Evolutionary conservation across 1,140 invertebrate species (phyloP).

Genomic region (Psix sp.): DNA sequence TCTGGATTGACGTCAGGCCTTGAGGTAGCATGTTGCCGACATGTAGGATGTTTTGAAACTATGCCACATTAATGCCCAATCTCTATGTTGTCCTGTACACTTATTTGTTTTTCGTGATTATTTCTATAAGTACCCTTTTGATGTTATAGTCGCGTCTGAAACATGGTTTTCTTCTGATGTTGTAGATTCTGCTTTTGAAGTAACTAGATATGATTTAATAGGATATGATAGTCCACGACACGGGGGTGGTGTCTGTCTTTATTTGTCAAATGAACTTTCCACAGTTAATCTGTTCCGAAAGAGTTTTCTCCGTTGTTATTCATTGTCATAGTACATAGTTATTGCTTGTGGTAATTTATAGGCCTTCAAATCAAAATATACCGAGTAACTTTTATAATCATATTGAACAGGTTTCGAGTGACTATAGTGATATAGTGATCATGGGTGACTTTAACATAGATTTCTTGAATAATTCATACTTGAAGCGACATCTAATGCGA

Average conservation of each 20-base stretch:
- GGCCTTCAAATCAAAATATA: neutral
- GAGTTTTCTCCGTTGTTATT: neutral
- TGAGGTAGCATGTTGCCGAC: neutral
- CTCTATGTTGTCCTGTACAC: neutral
- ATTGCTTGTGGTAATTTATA: neutral
- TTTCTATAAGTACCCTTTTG: neutral
- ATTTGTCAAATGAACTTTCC: neutral
- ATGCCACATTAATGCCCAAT: neutral
- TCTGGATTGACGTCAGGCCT: neutral
- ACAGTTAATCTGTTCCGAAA: neutral
- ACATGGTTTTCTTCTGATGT: neutral
- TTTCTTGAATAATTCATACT: too few relatives aligned
- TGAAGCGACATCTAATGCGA: too few relatives aligned
- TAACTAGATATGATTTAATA: neutral
- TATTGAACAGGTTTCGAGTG: neutral
- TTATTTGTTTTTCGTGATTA: neutral
- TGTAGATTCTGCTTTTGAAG: neutral
- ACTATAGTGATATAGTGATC: neutral
- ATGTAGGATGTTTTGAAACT: neutral
- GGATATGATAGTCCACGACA: neutral
- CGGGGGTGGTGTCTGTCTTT: neutral
- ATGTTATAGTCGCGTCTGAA: neutral
- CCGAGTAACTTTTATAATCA: neutral
- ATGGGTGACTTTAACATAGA: conserved; percentile 1
- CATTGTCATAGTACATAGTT: neutral